Base-by-base conservation (phyloP, 2,888 invertebrate species). In the Theretra japonica region DNA sequence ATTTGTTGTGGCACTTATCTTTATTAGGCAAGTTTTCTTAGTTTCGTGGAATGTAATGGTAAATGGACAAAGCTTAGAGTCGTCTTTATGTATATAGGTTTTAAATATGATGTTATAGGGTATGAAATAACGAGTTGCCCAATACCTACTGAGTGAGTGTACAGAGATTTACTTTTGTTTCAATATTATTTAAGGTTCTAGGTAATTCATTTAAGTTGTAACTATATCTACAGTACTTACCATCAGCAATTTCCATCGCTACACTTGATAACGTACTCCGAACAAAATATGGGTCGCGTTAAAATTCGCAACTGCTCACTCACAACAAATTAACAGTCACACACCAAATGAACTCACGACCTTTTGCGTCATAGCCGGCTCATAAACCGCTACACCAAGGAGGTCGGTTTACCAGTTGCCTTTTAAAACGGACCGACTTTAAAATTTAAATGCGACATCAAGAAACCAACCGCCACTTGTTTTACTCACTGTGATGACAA, bases 1-100 rank as follows among this genome's bases (percentile, higher is more conserved):
- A 59, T 60, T 62, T 62, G 62, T 62, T 65, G 65, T 33, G 53
- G 30, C 53, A 65, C 48, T 65, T 48, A 65, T 65, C 48, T 23
- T 17, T 17, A 65, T 41, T 65, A 41, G 11, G 2, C 41, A 41
- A 11, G 11, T 41, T 41, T 41, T 41, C 15, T 15, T 41, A 11
- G 2, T 1, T 11, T 41, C 41, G 41, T 41, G 15, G 41, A 41
- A 41, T 15, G 8, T 33, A 8, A 11, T 11, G 3, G 41, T 41
- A 11, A 41, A 15, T 41, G 41, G 41, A 41, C 41, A 11, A 11
- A 41, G 11, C 2, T 41, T 15, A 0, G 11, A 41, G 41, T 41
- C 11, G 3, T 28, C 28, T 41, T 41, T n/a, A n/a, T n/a, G n/a
- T n/a, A n/a, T n/a, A n/a, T n/a, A n/a, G n/a, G n/a, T n/a, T n/a